Percentiles rank a stretch among this genome's conserved stretches.
phyloP scores from a whole-genome alignment of 2,113 vertebrate genomes.

The Atlantisia rogersi region DNA sequence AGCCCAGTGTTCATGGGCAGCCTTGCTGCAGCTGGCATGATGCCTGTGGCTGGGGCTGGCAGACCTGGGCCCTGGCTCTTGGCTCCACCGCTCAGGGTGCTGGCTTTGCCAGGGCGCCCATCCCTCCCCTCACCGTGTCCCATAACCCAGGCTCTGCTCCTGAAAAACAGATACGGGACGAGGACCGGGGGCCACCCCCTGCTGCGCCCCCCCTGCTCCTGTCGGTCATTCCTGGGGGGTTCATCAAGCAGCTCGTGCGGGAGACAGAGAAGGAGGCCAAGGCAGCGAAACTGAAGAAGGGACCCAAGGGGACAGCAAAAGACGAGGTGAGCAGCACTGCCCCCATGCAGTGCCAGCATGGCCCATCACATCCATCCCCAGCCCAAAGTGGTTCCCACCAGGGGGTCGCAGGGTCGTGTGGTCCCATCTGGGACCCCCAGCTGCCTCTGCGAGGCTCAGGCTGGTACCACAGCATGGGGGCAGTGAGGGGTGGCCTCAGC shows the following conservation, averaged over 20 bases:
- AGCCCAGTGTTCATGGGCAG: fast-evolving
- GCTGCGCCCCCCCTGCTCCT: slow-evolving; percentile 80
- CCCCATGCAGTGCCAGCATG: fast-evolving
- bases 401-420: fast-evolving
- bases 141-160: neutral
- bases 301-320: slow-evolving; percentile 19
- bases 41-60: neutral
- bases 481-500: neutral
- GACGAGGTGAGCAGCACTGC: slow-evolving; percentile 53
- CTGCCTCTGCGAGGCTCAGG: fast-evolving
- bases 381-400: neutral
- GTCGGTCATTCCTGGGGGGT: slow-evolving; percentile 87
- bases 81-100: neutral
- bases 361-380: neutral
- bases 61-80: neutral
- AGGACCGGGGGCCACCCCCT: slow-evolving; percentile 80
- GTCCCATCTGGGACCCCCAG: neutral
- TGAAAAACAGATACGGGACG: slow-evolving; percentile 88
- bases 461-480: fast-evolving
- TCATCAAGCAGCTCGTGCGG: slow-evolving; percentile 94
- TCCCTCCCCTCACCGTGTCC: fast-evolving
- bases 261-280: slow-evolving; percentile 90
- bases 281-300: slow-evolving; percentile 77
- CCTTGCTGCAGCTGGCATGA: neutral
- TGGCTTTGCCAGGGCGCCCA: neutral